phyloP scores from a whole-genome alignment of 2,797 vertebrate genomes.

The Petrocephalus sullivani region DNA sequence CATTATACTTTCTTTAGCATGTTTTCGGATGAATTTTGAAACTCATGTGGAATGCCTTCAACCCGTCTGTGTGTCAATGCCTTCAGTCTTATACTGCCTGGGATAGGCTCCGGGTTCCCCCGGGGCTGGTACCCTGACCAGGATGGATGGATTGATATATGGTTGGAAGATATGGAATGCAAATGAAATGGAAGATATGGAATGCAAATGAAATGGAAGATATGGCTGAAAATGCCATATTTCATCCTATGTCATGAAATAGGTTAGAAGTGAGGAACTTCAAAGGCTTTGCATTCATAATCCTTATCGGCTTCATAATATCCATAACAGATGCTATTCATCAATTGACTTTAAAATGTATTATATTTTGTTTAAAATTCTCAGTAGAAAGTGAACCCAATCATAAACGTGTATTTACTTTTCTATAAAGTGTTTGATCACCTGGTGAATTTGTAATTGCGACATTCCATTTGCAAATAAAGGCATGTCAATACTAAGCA shows the following conservation, averaged over 20 bases:
- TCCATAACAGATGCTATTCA: constrained; percentile 7
- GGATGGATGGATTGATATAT: neutral
- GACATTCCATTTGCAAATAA: constrained; percentile 51
- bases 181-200: neutral
- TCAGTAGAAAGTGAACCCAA: constrained; percentile 18
- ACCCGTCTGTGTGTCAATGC: neutral
- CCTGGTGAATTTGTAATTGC: constrained; percentile 47
- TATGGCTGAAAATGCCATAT: constrained; percentile 4
- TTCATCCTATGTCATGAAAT: neutral
- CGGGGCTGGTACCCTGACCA: neutral
- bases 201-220: no score
- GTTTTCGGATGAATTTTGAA: neutral
- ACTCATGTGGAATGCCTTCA: neutral
- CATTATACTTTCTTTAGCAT: neutral
- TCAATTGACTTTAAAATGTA: constrained; percentile 27
- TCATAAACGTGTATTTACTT: constrained; percentile 46
- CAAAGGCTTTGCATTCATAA: neutral
- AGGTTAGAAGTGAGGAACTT: neutral
- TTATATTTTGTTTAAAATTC: constrained; percentile 31
- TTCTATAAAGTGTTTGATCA: constrained; percentile 51
- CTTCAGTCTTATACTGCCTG: neutral
- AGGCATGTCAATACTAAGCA: constrained; percentile 23
- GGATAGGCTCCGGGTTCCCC: neutral
- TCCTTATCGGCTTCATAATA: constrained; percentile 6
- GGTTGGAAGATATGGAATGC: neutral